Conservation (phyloP, 2,113 vertebrate species). For the Odontophorus gujanensis region DNA sequence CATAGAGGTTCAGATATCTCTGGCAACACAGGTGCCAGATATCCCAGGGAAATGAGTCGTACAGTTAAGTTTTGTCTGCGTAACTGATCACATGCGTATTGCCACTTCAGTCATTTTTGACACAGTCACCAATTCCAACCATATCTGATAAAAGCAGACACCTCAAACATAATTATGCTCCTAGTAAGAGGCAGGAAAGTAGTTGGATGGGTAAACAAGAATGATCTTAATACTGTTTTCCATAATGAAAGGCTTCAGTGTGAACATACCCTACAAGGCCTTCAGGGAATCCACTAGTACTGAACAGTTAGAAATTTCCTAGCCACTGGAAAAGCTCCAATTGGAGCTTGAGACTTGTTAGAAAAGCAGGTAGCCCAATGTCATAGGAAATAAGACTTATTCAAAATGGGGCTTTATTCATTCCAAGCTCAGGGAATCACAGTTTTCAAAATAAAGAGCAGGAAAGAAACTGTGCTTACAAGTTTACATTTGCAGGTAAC, state of each 20-base stretch:
- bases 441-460: neutral
- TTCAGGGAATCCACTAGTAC: neutral
- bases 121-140: neutral
- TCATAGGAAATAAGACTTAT: neutral
- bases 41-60: neutral
- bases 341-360: neutral
- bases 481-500: neutral
- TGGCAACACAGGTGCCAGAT: neutral
- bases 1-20: neutral
- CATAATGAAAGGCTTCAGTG: neutral
- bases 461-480: neutral
- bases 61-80: neutral
- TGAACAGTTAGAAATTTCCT: neutral
- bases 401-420: neutral
- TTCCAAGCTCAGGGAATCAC: neutral
- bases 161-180: neutral
- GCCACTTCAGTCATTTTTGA: neutral
- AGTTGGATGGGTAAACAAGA: neutral
- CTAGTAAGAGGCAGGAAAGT: neutral
- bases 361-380: constrained; percentile 16
- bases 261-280: neutral
- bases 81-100: neutral
- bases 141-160: neutral
- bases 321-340: neutral
- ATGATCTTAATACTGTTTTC: neutral